Conservation (phyloP, 2,888 invertebrate species). For the Baccha elongata region DNA sequence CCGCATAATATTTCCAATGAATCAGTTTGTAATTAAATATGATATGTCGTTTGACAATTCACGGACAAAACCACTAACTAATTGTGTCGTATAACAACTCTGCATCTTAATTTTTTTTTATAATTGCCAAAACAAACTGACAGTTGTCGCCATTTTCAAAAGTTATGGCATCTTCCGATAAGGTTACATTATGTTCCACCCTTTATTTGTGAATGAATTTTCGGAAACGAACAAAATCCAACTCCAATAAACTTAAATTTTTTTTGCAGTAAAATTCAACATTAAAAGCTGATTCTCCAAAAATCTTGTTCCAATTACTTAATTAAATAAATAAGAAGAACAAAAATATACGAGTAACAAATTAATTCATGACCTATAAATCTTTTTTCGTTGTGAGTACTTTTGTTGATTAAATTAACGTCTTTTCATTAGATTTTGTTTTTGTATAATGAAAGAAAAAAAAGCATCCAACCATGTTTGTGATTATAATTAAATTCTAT, state of each 20-base stretch:
- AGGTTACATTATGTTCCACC: too few species aligned
- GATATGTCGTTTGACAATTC: too few species aligned
- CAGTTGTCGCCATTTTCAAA: too few species aligned
- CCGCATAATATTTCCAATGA: too few species aligned
- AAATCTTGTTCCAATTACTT: constrained; percentile 18
- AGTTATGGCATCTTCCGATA: too few species aligned
- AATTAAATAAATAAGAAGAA: constrained; percentile 7
- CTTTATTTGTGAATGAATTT: background rate
- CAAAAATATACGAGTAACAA: background rate
- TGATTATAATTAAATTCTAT: constrained; percentile 17
- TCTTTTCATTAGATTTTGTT: constrained; percentile 15
- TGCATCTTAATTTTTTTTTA: too few species aligned
- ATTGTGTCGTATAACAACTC: too few species aligned
- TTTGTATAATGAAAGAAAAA: constrained; percentile 6
- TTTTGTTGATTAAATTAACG: constrained; percentile 20
- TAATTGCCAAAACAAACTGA: too few species aligned
- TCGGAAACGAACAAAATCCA: background rate
- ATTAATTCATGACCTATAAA: constrained; percentile 26
- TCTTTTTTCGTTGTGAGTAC: constrained; percentile 10
- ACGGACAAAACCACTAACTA: too few species aligned
- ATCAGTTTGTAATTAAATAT: too few species aligned
- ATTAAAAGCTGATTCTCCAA: background rate
- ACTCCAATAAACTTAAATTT: background rate
- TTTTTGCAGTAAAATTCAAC: background rate
- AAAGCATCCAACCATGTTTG: constrained; percentile 18